Evolutionary conservation across 1,140 invertebrate species (phyloP), one percentile per base, ranked within the genome.

Genomic region (Triops longicaudatus): DNA sequence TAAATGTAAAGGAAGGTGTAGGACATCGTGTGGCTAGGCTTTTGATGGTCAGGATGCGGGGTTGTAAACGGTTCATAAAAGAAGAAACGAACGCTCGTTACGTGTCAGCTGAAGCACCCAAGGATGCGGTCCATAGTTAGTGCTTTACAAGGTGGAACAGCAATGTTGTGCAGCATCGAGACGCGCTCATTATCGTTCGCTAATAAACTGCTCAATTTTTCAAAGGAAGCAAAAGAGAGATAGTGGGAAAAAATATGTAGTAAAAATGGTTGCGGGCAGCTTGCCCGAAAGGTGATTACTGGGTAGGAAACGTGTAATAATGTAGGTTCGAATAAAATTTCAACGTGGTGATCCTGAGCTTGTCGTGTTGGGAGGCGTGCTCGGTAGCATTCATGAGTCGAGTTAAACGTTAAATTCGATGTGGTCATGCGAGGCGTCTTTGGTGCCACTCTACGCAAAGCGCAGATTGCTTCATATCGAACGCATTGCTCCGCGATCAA

Each of bases 1-100:
- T 14, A 63, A 63, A 63, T 63, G 50, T 63, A n/a, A 22, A 17
- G 50, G 50, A 22, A 63, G 22, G 50, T 63, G 50, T 63, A 6
- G 50, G 50, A n/a, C 50, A 63, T 63, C 50, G 50, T 63, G 50
- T 63, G 50, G 50, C 50, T 63, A 63, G 50, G 50, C 50, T 63
- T 63, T 63, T 63, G 50, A 63, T 63, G 50, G 50, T 63, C 50
- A 63, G 50, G 50, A 63, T 63, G 50, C 50, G 50, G 50, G 22
- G 50, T 22, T 63, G 50, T 63, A 63, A 63, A 63, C 50, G 50
- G 50, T 63, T 63, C 50, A 22, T 63, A 63, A 63, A 63, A 63
- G 50, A 63, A 63, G 50, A 22, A 63, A 63, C 50, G 50, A 63
- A 63, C n/a, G 50, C 10, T 63, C 50, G 50, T 63, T 63, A 63